Base-by-base conservation (phyloP, 2,888 invertebrate genomes). In the Cabera pusaria region DNA sequence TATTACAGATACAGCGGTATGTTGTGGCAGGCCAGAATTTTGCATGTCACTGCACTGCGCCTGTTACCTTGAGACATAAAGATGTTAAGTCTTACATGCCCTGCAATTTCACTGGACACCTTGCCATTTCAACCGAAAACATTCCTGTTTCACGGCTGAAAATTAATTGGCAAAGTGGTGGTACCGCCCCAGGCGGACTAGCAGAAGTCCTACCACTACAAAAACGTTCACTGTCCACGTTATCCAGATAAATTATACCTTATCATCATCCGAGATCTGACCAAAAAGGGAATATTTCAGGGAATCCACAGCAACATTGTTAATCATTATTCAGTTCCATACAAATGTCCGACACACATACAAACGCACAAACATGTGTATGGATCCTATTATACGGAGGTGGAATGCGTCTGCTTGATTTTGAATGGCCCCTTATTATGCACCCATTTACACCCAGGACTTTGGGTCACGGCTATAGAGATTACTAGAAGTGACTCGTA, bases 361-460 rank as follows among this genome's bases (percentile, higher is more conserved):
- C 64, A 54, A 56, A 64, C 72, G 59, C 63, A 64, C 73, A 69
- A 79, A 85, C 85, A 85, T 74, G 84, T 86, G 86, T 85, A 81
- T 73, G 64, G 66, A 64, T 72, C 81, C 82, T 81, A 86, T 86
- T 85, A 85, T 86, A 81, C 55, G 39, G 71, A 49, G 61, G 40
- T 58, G 81, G 84, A 84, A 86, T 85, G 83, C 66, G 68, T 79
- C 77, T 63, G 67, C 58, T 72, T 86, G 84, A 86, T 87, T 85
- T 87, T 87, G 86, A 84, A 87, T 86, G 84, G 77, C 58, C 72
- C 65, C 84, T 87, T 86, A 87, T 86, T 88, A 88, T 88, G 87
- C 87, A 84, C 79, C 87, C 86, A 88, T 88, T 88, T 87, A 88
- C 87, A 86, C 87, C 83, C 68, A 57, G 60, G 69, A 59, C 56